Conservation (phyloP, 2,113 vertebrate genomes). For the Malaclemys terrapin region DNA sequence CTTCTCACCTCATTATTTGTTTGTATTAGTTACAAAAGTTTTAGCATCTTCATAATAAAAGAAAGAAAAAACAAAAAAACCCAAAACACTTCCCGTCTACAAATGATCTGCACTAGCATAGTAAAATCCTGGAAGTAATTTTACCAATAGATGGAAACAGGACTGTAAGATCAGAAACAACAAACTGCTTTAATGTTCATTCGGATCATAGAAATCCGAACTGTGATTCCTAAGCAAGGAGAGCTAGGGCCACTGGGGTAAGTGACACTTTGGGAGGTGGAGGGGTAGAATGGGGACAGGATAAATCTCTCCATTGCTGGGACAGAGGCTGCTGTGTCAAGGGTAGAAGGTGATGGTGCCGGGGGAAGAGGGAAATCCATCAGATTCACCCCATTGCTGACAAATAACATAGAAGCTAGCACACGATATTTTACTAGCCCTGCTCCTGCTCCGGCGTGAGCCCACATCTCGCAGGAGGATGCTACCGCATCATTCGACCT, state of each 20-base stretch:
- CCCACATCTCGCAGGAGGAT: neutral
- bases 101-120: neutral
- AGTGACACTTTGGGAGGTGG: neutral
- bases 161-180: neutral
- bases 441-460: neutral
- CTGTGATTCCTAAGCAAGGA: neutral
- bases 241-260: neutral
- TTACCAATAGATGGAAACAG: neutral
- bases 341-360: neutral
- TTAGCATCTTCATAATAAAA: neutral
- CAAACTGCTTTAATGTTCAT: neutral
- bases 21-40: neutral
- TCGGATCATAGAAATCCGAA: neutral
- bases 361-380: neutral
- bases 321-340: neutral
- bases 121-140: neutral
- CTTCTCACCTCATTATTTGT: neutral
- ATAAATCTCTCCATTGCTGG: neutral
- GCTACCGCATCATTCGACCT: rapidly evolving
- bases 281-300: neutral
- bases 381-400: neutral
- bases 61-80: neutral
- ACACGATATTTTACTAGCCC: neutral
- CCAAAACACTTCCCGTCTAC: neutral
- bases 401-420: neutral